Conservation (phyloP, 2,888 invertebrate genomes). For the Hermaeophaga mercurialis region DNA sequence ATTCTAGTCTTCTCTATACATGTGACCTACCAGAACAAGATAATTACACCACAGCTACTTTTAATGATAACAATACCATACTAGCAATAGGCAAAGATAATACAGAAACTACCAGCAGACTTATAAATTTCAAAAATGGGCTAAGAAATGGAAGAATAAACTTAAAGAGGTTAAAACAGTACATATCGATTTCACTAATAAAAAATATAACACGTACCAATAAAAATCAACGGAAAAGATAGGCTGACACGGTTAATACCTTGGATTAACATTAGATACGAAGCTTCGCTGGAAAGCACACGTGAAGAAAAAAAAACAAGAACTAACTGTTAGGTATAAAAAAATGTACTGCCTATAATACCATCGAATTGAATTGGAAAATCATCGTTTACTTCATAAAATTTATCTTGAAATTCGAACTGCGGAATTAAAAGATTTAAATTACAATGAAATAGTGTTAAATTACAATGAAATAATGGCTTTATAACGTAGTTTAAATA, state of each 20-base stretch:
- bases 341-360: no score
- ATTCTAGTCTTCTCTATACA: neutral
- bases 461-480: no score
- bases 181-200: conserved; percentile 1
- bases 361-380: no score
- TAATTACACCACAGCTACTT: neutral
- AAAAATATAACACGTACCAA: neutral
- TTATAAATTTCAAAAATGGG: conserved; percentile 4
- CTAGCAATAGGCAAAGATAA: conserved; percentile 3
- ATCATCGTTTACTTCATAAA: no score
- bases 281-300: neutral
- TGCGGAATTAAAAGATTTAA: no score
- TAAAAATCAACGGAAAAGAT: neutral
- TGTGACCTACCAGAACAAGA: conserved; percentile 1
- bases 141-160: neutral
- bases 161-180: conserved; percentile 2
- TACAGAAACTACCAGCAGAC: neutral
- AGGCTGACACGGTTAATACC: neutral
- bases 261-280: neutral
- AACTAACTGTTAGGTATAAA: no score
- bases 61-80: conserved; percentile 2
- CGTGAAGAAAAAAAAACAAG: neutral
- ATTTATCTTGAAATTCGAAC: no score
- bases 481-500: no score
- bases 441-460: no score